Evolutionary conservation across 2,113 vertebrate genomes (phyloP), one percentile per base, ranked within the genome.

Genomic region (Himantopus leucocephalus): DNA sequence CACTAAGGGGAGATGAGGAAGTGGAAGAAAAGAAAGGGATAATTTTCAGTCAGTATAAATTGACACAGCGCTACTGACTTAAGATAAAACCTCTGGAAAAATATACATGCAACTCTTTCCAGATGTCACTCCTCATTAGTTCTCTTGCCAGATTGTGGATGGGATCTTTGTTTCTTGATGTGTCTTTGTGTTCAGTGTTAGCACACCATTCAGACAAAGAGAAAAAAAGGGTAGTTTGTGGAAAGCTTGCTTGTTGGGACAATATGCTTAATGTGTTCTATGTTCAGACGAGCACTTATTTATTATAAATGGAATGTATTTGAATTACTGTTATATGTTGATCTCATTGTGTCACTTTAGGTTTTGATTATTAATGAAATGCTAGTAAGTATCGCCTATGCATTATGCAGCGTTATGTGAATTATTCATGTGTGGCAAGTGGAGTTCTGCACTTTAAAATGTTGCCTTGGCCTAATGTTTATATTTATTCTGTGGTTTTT

Each of bases 371-470:
- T 90, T 95, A 90, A 90, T 87, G 80, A 91, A 75, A 82, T 89
- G 87, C 83, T 96, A 72, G 58, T 87, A 89, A 92, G 55, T 92
- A 88, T 95, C 10, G 39, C 26, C 43, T 92, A 60, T 94, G 89
- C 83, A 96, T 95, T 97, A 84, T 90, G 68, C 60, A 86, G 84
- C 19, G 5, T 81, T 80, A 35, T 55, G 70, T 96, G 59, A 88
- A 88, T 95, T 87, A 96, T 81, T 94, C 48, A 70, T 71, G 9
- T 56, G 39, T 94, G 88, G 71, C 84, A 96, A 94, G 87, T 95
- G 85, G 76, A 95, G 81, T 93, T 95, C 55, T 96, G 80, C 91
- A 92, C 95, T 97, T 97, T 89, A 96, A 97, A 96, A 95, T 76
- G 55, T 92, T 97, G 88, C 72, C 79, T 94, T 97, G 88, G 85